A percentile compares a stretch with the other conserved stretches of the same genome.
phyloP scores from a whole-genome alignment of 2,888 invertebrate species.

The Dolichopus griseipennis region DNA sequence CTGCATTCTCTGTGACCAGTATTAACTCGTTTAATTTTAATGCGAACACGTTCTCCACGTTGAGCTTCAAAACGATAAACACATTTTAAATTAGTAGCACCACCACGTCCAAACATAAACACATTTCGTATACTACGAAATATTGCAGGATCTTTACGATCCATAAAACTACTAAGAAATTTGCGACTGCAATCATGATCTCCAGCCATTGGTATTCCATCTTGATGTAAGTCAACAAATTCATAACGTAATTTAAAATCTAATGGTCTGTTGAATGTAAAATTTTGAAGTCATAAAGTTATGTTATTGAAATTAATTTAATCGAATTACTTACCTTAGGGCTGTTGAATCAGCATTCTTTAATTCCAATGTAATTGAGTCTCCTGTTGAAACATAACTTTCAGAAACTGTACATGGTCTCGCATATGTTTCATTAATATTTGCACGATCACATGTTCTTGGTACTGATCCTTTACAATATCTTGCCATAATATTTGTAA shows the following conservation, averaged over 20 bases:
- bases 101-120: slow-evolving; percentile 78
- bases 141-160: slow-evolving; percentile 54
- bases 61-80: slow-evolving; percentile 80
- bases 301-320: not conserved
- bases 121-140: slow-evolving; percentile 75
- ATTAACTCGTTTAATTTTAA: slow-evolving; percentile 65
- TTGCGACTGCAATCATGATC: slow-evolving; percentile 59
- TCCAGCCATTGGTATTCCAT: slow-evolving; percentile 70
- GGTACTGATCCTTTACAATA: slow-evolving; percentile 77
- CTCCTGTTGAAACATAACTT: slow-evolving; percentile 74
- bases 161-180: slow-evolving; percentile 56
- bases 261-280: slow-evolving; percentile 55
- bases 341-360: slow-evolving; percentile 75
- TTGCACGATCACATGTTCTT: slow-evolving; percentile 71
- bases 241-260: slow-evolving; percentile 79
- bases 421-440: slow-evolving; percentile 50
- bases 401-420: slow-evolving; percentile 72
- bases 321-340: slow-evolving; percentile 55
- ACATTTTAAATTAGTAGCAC: slow-evolving; percentile 76
- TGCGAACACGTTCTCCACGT: slow-evolving; percentile 67
- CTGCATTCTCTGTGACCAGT: slow-evolving; percentile 48
- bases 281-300: not conserved
- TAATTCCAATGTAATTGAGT: slow-evolving; percentile 70
- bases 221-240: slow-evolving; percentile 79
- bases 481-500: slow-evolving; percentile 65